A percentile compares a stretch with the other conserved stretches of the same genome.
These are phyloP conservation scores for Carposina sasakii DNA, from an alignment of 1,140 invertebrate species.

Conservation along the genomic window DNA sequence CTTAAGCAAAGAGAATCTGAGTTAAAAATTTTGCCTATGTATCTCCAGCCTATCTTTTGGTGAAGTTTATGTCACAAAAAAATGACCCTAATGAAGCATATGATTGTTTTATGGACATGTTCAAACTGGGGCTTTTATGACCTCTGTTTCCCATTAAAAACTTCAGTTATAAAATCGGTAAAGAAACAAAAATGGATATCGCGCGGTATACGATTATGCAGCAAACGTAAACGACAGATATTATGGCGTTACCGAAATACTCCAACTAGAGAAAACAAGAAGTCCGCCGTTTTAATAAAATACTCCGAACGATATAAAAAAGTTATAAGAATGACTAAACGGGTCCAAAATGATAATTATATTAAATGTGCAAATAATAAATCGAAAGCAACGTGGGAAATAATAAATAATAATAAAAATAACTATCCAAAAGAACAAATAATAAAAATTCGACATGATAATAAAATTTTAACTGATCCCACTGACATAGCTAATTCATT, in stretches of 20 bases:
- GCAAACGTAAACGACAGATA: constrained; percentile 1
- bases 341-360: background rate
- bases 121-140: constrained; percentile 11
- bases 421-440: constrained; percentile 4
- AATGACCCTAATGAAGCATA: constrained; percentile 8
- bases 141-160: constrained; percentile 4
- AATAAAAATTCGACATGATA: background rate
- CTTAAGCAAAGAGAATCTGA: background rate
- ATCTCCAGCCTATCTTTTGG: constrained; percentile 1
- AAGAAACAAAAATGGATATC: constrained; percentile 6
- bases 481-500: constrained; percentile 5
- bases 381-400: background rate
- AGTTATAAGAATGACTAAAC: background rate
- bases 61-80: constrained; percentile 2
- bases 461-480: background rate
- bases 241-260: background rate
- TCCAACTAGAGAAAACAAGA: background rate
- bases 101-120: background rate
- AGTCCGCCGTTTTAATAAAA: background rate
- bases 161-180: background rate
- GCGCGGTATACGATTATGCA: background rate
- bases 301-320: constrained; percentile 2
- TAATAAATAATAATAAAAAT: constrained; percentile 2
- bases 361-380: constrained; percentile 1
- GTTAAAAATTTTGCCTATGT: background rate